Evolutionary conservation across 2,797 vertebrate genomes (phyloP).

Genomic region (Xiphorhynchus erythropygius): DNA sequence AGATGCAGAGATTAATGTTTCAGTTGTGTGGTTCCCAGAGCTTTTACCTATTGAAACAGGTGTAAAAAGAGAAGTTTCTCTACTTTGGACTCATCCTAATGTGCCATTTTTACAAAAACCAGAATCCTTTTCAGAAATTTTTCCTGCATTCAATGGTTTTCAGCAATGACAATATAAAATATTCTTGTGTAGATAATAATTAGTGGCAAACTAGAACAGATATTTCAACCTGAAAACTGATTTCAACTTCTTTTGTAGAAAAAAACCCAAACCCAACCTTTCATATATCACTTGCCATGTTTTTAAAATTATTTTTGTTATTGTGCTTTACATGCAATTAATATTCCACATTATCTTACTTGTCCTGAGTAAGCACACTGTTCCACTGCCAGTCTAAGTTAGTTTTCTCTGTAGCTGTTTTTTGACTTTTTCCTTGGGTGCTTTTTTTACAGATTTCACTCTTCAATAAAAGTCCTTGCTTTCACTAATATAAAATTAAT

Average conservation of each 20-base stretch:
- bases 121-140: background rate
- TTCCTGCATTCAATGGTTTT: background rate
- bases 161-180: background rate
- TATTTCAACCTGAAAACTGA: background rate
- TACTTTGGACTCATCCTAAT: background rate
- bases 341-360: background rate
- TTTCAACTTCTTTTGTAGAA: background rate
- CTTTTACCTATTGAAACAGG: background rate
- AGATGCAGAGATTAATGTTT: background rate
- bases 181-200: background rate
- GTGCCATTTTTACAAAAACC: background rate
- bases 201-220: background rate
- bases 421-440: constrained; percentile 4
- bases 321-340: background rate
- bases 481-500: constrained; percentile 62
- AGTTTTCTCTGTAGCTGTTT: constrained; percentile 34
- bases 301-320: background rate
- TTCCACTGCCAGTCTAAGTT: background rate
- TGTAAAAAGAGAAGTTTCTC: background rate
- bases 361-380: background rate
- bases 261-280: background rate
- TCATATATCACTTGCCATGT: background rate
- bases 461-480: constrained; percentile 8
- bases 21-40: background rate
- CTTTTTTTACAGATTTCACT: constrained; percentile 14